Percentiles rank a stretch among this genome's conserved stretches.
Evolutionary conservation across 2,113 vertebrate genomes (phyloP).

Genomic region (Gopherus evgoodei): DNA sequence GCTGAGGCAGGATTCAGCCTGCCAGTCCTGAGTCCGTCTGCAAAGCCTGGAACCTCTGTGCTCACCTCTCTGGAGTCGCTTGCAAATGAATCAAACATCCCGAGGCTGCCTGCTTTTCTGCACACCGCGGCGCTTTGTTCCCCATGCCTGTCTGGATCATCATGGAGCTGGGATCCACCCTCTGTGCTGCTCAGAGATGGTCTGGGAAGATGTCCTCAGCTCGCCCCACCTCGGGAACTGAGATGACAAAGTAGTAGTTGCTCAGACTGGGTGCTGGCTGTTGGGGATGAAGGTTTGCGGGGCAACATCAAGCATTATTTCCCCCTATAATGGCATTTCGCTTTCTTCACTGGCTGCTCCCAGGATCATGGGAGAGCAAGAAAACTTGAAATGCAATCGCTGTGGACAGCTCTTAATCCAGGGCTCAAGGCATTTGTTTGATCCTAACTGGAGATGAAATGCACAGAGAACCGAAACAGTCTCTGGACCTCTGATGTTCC

Average conservation of each 20-base stretch:
- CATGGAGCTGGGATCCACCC: neutral
- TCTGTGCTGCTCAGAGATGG: neutral
- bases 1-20: too few relatives aligned
- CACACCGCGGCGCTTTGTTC: neutral
- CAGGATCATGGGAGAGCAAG: neutral
- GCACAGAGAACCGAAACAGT: neutral
- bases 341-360: neutral
- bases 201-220: rapidly evolving
- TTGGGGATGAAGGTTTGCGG: rapidly evolving
- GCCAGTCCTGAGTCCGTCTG: too few relatives aligned
- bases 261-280: rapidly evolving
- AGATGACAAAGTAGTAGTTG: rapidly evolving
- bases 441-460: slow-evolving; percentile 21
- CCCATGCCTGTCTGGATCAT: neutral
- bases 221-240: rapidly evolving
- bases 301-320: neutral
- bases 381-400: slow-evolving; percentile 28
- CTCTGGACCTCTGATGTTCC: neutral
- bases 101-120: neutral
- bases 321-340: neutral
- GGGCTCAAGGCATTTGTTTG: too few relatives aligned
- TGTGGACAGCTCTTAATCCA: neutral
- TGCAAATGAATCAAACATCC: too few relatives aligned
- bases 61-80: too few relatives aligned
- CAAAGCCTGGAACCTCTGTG: too few relatives aligned